Evolutionary conservation across 1,140 invertebrate genomes (phyloP).

Genomic region (Drosophila funebris): DNA sequence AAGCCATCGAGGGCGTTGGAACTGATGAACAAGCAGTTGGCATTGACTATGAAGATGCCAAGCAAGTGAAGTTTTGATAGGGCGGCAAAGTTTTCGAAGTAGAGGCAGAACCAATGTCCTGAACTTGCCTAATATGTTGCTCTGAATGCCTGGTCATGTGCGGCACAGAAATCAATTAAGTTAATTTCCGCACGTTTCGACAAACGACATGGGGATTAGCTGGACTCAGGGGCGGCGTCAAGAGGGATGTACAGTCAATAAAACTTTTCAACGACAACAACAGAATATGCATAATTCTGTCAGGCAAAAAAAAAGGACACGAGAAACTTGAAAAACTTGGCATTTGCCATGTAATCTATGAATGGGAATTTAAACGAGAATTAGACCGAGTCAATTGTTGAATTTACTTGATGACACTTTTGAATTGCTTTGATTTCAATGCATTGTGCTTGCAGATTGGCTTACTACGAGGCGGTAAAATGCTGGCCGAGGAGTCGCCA

Average conservation of each 20-base stretch:
- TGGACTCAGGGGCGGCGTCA: neutral
- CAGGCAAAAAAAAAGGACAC: slow-evolving; percentile 17
- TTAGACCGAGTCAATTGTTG: slow-evolving; percentile 62
- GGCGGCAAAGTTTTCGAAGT: slow-evolving; percentile 47
- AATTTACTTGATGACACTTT: slow-evolving; percentile 69
- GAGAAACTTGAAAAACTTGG: slow-evolving; percentile 51
- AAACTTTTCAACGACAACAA: slow-evolving; percentile 70
- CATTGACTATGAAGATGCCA: slow-evolving; percentile 23
- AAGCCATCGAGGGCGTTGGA: slow-evolving; percentile 57
- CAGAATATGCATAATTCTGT: slow-evolving; percentile 60
- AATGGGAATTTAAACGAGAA: neutral
- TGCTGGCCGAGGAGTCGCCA: slow-evolving; percentile 96
- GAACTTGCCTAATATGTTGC: slow-evolving; percentile 39
- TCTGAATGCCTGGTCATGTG: slow-evolving; percentile 73
- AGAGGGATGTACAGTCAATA: slow-evolving; percentile 57
- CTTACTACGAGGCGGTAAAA: slow-evolving; percentile 94
- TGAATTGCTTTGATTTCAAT: neutral
- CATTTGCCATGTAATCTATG: slow-evolving; percentile 22
- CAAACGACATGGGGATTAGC: slow-evolving; percentile 20
- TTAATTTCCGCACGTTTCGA: slow-evolving; percentile 82
- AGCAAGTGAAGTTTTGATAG: slow-evolving; percentile 24
- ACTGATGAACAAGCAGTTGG: slow-evolving; percentile 61
- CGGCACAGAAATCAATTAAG: slow-evolving; percentile 83
- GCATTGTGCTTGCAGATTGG: slow-evolving; percentile 88
- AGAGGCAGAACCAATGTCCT: neutral